phyloP scores from a whole-genome alignment of 2,113 vertebrate species.

The Pao palembangensis region DNA sequence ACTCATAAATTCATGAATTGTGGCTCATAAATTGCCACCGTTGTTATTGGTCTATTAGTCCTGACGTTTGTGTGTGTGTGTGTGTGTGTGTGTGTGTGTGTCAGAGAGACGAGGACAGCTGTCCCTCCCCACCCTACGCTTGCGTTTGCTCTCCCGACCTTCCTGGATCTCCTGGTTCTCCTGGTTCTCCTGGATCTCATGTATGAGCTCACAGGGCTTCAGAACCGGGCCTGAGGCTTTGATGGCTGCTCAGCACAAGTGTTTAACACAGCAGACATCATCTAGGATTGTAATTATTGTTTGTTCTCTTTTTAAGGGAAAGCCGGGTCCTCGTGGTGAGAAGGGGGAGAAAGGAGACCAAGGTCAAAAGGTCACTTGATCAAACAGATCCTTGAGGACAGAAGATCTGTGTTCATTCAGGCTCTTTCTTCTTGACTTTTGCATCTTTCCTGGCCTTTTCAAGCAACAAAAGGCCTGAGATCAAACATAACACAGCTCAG shows the following conservation, averaged over 20 bases:
- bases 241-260: too few relatives aligned
- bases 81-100: conserved; percentile 1
- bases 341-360: conserved; percentile 84
- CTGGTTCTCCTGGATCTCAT: conserved; percentile 78
- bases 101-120: conserved; percentile 85
- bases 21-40: background rate
- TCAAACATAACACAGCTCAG: too few relatives aligned
- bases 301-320: conserved; percentile 75
- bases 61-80: background rate
- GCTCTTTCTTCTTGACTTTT: background rate
- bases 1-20: too few relatives aligned
- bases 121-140: conserved; percentile 74
- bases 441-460: too few relatives aligned
- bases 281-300: background rate
- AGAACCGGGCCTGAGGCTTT: background rate
- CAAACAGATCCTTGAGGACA: background rate
- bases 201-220: conserved; percentile 69
- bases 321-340: conserved; percentile 81
- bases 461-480: too few relatives aligned
- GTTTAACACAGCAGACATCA: too few relatives aligned
- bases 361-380: conserved; percentile 80
- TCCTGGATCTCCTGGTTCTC: conserved; percentile 78
- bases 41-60: background rate
- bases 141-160: conserved; percentile 80
- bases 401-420: background rate